phyloP scores from a whole-genome alignment of 2,888 invertebrate genomes.

The Eupithecia dodoneata region DNA sequence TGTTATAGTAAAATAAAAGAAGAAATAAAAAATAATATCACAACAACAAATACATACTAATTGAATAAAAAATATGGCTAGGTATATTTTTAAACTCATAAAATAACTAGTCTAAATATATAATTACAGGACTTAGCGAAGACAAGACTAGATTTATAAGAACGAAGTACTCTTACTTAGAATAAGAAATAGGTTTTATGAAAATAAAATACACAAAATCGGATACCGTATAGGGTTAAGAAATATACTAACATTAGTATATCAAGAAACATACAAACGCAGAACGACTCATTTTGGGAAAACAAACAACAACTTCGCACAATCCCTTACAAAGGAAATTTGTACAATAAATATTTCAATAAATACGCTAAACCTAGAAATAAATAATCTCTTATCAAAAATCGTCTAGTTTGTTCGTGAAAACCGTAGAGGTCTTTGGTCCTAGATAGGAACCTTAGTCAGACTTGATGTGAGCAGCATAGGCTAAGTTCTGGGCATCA shows the following conservation, averaged over 20 bases:
- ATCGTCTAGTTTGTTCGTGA: slow-evolving; percentile 22
- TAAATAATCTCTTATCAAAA: slow-evolving; percentile 51
- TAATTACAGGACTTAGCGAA: slow-evolving; percentile 61
- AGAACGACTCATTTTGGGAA: slow-evolving; percentile 74
- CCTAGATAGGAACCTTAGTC: slow-evolving; percentile 61
- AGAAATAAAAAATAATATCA: slow-evolving; percentile 46
- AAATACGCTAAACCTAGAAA: slow-evolving; percentile 69
- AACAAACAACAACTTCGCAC: slow-evolving; percentile 69
- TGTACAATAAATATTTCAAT: slow-evolving; percentile 65
- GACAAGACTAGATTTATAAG: slow-evolving; percentile 68
- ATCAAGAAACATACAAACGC: slow-evolving; percentile 75
- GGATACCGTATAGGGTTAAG: slow-evolving; percentile 78
- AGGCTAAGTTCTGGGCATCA: slow-evolving; percentile 84
- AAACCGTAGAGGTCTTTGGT: slow-evolving; percentile 53
- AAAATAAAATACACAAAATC: slow-evolving; percentile 78
- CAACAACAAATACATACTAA: slow-evolving; percentile 45
- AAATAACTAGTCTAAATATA: slow-evolving; percentile 49
- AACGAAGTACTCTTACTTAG: slow-evolving; percentile 49
- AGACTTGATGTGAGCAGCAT: slow-evolving; percentile 81
- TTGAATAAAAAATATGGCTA: slow-evolving; percentile 46
- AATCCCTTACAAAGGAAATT: slow-evolving; percentile 72
- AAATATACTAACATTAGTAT: slow-evolving; percentile 78
- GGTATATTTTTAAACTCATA: slow-evolving; percentile 33
- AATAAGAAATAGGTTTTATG: slow-evolving; percentile 50
- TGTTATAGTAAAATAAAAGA: slow-evolving; percentile 33